Percentiles rank a stretch among this genome's conserved stretches.
These are phyloP conservation scores for Tylochromis polylepis DNA, from an alignment of 2,113 vertebrate species.

Conservation along the genomic window DNA sequence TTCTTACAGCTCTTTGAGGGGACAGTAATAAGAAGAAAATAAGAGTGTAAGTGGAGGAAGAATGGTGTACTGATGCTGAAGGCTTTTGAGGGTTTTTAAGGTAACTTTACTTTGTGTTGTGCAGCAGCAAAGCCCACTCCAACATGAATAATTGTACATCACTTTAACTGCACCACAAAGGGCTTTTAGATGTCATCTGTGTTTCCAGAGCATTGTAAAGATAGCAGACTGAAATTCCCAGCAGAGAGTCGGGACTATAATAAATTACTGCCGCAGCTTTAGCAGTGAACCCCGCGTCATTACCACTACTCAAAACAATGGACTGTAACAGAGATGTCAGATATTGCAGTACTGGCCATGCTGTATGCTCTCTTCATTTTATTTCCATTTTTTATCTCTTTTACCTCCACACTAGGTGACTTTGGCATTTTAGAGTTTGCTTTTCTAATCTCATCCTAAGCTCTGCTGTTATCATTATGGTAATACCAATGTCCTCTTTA, in stretches of 20 bases:
- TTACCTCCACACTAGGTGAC: background rate
- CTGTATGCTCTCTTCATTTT: background rate
- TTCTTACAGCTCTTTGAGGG: background rate
- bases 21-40: background rate
- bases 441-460: slow-evolving; percentile 7
- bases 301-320: slow-evolving; percentile 17
- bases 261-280: slow-evolving; percentile 13
- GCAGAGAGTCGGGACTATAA: background rate
- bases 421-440: slow-evolving; percentile 9
- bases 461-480: slow-evolving; percentile 54
- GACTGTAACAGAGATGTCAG: background rate
- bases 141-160: slow-evolving; percentile 10
- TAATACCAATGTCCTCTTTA: slow-evolving; percentile 43
- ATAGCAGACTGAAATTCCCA: slow-evolving; percentile 25
- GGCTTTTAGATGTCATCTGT: slow-evolving; percentile 43
- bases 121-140: background rate
- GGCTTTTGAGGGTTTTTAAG: background rate
- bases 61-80: background rate
- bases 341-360: background rate
- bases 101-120: background rate
- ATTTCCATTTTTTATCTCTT: slow-evolving; percentile 20
- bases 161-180: slow-evolving; percentile 28
- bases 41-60: background rate
- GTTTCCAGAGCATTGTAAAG: slow-evolving; percentile 31
- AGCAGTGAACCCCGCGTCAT: slow-evolving; percentile 16